Evolutionary conservation across 2,113 vertebrate genomes (phyloP), one percentile per base, ranked within the genome.

Genomic region (Cyanoderma ruficeps): DNA sequence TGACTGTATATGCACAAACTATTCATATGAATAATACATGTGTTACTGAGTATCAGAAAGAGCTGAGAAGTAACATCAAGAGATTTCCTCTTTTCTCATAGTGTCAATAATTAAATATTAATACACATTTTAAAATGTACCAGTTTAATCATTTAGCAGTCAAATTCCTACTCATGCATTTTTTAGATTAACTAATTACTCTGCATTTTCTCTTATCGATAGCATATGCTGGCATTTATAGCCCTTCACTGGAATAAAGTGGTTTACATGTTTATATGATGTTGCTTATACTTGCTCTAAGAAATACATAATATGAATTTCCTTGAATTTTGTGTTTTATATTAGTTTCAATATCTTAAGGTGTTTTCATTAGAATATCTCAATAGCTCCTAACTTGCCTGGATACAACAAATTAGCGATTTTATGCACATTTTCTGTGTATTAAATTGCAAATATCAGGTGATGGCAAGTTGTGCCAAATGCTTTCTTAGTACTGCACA

Each of bases 101-200:
- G 90, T 90, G 84, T 90, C 97, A 96, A 96, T 87, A 96, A 92
- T 91, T 91, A 96, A 98, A 93, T 97, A 90, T 92, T 93, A 97
- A 93, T 92, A 91, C 53, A 84, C 69, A 91, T 75, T 93, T 95
- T 80, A 87, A 95, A 94, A 89, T 96, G 87, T 94, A 82, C 71
- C 75, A 75, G 92, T 96, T 96, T 94, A 97, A 97, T 97, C 95
- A 97, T 97, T 97, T 96, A 96, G 93, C 92, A 97, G 96, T 96
- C 95, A 95, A 96, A 97, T 96, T 97, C 90, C 85, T 94, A 78
- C 95, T 97, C 96, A 97, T 97, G 92, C 96, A 97, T 97, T 96
- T 97, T 97, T 97, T 95, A 97, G 93, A 92, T 90, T 96, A 90
- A 96, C 95, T 96, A 97, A 97, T 97, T 96, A 97, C 92, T 94